Base-by-base conservation (phyloP, 2,113 vertebrate genomes). In the Tympanuchus pallidicinctus region DNA sequence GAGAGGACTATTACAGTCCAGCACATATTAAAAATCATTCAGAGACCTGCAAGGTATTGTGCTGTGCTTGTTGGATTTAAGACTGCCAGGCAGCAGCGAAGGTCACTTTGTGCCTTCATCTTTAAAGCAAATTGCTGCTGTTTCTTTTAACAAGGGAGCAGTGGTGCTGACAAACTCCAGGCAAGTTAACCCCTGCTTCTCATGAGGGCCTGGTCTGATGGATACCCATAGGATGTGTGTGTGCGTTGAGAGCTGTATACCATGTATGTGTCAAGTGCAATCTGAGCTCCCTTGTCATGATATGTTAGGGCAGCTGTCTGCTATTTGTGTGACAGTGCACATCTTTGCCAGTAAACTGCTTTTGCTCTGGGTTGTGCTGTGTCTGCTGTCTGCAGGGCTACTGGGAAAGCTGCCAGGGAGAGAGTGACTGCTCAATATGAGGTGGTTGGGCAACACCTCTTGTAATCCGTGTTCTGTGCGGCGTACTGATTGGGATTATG, bases 401-500 rank as follows among this genome's bases (percentile, higher is more conserved):
- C 79, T 91, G 96, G 95, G 97, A 96, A 96, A 70, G 82, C 84
- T 97, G 96, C 97, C 97, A 97, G 90, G n/a, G 61, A 75, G 40
- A 52, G 77, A 60, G 54, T 88, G 88, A 80, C 81, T 79, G 72
- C 60, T 38, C 80, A 40, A 78, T 77, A 94, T 90, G 93, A 94
- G 90, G 91, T 94, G 94, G 82, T 70, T 82, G 91, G 90, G 91
- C 94, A 94, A 91, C 70, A 89, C 89, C 32, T 96, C 97, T 83
- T 75, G 52, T 89, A 93, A 94, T 94, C 90, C 78, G 15, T 85
- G 79, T 18, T 92, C 92, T 56, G 4, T 71, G 77, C 7, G 1
- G 56, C 25, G 52, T 90, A 95, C 96, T 91, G 97, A 97, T 94
- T 88, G 80, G 82, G 70, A 79, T 81, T 93, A 86, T 88, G 85